Evolutionary conservation across 2,888 invertebrate species (phyloP), one percentile per base, ranked within the genome.

Genomic region (Boloria selene): DNA sequence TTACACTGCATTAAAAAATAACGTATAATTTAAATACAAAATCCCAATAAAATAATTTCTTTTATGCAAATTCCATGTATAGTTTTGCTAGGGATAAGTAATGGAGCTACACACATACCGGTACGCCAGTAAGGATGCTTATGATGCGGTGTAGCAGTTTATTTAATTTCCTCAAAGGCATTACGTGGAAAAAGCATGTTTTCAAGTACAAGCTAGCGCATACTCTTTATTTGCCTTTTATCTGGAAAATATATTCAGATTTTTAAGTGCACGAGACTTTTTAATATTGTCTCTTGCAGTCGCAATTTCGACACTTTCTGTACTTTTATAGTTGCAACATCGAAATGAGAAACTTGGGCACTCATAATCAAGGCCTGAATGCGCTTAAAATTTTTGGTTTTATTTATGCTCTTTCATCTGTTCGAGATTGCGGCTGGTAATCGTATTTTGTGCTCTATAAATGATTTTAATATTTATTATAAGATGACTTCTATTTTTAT

Each of bases 141-240:
- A 87, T 88, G 84, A 87, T 83, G 87, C 81, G 86, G 87, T 87
- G 87, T 88, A 86, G 88, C 88, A 88, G 88, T 88, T 89, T 90
- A 90, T 90, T 90, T 89, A 90, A 90, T 90, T 90, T 90, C 83
- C 90, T 90, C 85, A 87, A 88, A 90, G 88, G 89, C 79, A 88
- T 88, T 87, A 87, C 87, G 83, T 83, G 84, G 86, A 86, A 88
- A 87, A 88, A 85, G 86, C 87, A 82, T 83, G 87, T 85, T 87
- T 83, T 85, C 79, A 82, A 87, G 86, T 82, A 83, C 77, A 79
- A 72, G 31, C 75, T 76, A 69, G 69, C 70, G 67, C 71, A 65
- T 53, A 64, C 71, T 68, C 61, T 71, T 70, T 60, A 61, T 60
- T 45, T 64, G 70, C 56, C 64, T 72, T 73, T 73, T 70, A 68